Conservation (phyloP, 2,797 vertebrate species). For the Rhinogobio ventralis region DNA sequence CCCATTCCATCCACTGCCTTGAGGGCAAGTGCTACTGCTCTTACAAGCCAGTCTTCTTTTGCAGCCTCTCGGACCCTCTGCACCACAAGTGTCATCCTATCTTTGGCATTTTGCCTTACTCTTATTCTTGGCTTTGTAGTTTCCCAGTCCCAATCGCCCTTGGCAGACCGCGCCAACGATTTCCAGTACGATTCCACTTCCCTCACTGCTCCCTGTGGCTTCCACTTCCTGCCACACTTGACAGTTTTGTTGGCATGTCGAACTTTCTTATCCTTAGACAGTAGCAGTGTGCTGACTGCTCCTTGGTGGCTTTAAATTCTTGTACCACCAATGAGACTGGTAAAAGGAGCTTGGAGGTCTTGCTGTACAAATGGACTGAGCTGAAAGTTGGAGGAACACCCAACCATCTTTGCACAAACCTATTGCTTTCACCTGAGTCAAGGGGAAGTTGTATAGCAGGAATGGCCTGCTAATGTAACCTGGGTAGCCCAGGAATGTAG, state of each 20-base stretch:
- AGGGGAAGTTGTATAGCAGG: neutral
- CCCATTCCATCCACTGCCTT: slow-evolving; percentile 22
- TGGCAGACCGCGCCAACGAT: neutral
- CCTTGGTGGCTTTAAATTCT: slow-evolving; percentile 10
- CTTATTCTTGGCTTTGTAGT: neutral
- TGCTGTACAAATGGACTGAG: neutral
- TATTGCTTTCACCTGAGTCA: slow-evolving; percentile 18
- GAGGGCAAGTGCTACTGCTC: neutral
- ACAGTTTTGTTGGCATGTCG: neutral
- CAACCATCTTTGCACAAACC: neutral
- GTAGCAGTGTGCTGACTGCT: neutral
- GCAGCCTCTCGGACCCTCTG: too few species aligned
- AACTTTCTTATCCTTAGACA: neutral
- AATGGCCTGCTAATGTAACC: slow-evolving; percentile 11
- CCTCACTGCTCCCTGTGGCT: neutral
- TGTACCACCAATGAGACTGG: neutral
- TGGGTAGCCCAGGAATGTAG: neutral
- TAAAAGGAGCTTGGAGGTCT: neutral
- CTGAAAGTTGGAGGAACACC: slow-evolving; percentile 16
- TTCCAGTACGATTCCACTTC: neutral
- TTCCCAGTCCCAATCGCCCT: neutral
- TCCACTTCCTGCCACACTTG: neutral
- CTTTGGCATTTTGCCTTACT: neutral
- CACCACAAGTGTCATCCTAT: neutral
- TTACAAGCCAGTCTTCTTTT: neutral